Evolutionary conservation across 2,113 vertebrate species (phyloP).

Genomic region (Zosterops japonicus): DNA sequence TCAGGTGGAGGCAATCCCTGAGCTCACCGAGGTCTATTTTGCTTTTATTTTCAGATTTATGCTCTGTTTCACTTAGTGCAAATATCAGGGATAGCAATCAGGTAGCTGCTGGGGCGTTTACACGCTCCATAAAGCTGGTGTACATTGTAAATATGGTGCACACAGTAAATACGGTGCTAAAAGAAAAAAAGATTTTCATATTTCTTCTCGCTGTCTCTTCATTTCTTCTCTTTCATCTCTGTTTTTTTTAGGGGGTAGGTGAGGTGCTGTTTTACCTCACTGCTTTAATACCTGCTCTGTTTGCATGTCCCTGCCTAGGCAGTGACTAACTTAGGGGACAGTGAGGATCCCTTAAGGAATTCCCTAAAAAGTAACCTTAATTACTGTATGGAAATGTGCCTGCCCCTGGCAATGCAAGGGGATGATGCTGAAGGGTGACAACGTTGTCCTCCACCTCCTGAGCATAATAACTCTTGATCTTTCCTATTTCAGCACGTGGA

Average conservation of each 20-base stretch:
- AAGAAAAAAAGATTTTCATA: not conserved
- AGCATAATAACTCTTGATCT: not conserved
- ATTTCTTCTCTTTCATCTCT: not conserved
- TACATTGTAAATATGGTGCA: not conserved
- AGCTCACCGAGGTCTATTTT: not conserved
- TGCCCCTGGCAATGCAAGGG: not conserved
- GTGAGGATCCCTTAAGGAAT: slow-evolving; percentile 13
- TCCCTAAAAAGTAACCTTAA: slow-evolving; percentile 34
- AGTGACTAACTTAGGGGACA: not conserved
- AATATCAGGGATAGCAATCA: not conserved
- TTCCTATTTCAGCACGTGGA: not conserved
- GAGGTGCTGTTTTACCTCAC: not conserved
- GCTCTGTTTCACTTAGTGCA: not conserved
- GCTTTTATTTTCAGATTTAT: not conserved
- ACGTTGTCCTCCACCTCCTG: not conserved
- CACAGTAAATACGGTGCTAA: not conserved
- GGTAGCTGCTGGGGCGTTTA: not conserved
- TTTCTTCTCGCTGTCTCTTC: not conserved
- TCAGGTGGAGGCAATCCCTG: not conserved
- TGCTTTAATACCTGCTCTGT: not conserved
- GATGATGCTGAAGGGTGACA: not conserved
- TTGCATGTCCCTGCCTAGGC: not conserved
- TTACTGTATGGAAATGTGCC: slow-evolving; percentile 26
- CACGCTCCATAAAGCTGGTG: not conserved
- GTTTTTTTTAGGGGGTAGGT: not conserved